These are phyloP conservation scores for Mechanitis messenoides DNA, from an alignment of 2,888 invertebrate genomes.

Conservation along the genomic window DNA sequence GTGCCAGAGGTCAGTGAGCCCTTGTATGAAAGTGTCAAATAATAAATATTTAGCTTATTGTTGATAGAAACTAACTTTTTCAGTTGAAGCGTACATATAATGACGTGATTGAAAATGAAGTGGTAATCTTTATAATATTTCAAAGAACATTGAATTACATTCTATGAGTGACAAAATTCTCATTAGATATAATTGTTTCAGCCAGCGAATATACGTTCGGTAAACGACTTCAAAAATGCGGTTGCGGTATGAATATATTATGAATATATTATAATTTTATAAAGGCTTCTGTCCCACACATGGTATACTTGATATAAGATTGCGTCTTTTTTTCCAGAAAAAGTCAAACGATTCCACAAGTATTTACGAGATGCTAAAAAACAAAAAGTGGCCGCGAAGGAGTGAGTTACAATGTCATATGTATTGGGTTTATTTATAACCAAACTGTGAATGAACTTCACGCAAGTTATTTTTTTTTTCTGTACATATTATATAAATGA, in stretches of 20 bases:
- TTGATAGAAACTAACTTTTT: not conserved
- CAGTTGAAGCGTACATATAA: not conserved
- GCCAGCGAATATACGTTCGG: constrained; percentile 4
- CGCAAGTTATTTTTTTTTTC: no score
- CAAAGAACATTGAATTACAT: not conserved
- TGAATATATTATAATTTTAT: no score
- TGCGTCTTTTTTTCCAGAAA: constrained; percentile 11
- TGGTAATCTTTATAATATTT: not conserved
- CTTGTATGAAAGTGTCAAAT: not conserved
- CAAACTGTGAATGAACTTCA: no score
- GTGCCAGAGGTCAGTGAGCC: not conserved
- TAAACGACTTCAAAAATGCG: constrained; percentile 7
- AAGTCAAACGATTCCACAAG: constrained; percentile 18
- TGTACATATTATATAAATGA: not conserved
- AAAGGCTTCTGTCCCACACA: no score
- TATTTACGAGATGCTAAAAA: constrained; percentile 23
- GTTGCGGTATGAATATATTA: constrained; percentile 5
- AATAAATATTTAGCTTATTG: not conserved
- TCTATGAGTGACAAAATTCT: not conserved
- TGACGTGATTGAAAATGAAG: constrained; percentile 1
- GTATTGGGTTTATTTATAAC: no score
- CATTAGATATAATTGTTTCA: constrained; percentile 3
- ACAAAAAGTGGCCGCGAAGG: constrained; percentile 19
- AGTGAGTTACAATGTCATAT: constrained; percentile 14
- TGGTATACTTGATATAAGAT: no score